Percentiles rank a stretch among this genome's conserved stretches.
phyloP scores from a whole-genome alignment of 2,888 invertebrate genomes.

The Cataglyphis altisquamis region DNA sequence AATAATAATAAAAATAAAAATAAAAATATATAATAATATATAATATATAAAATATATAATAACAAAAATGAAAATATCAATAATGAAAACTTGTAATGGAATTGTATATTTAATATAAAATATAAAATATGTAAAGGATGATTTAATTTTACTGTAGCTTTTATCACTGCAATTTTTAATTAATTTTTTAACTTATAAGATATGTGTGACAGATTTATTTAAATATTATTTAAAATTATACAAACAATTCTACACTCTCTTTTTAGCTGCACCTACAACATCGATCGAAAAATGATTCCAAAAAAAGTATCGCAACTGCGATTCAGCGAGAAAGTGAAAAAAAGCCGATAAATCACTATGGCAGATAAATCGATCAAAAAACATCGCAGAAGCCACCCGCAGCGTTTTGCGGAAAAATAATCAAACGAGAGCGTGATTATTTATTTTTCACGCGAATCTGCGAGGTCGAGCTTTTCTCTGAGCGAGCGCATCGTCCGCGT shows the following conservation, averaged over 20 bases:
- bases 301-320: conserved; percentile 4
- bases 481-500: conserved; percentile 31
- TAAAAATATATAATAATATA: too few species aligned
- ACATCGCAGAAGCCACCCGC: neutral
- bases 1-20: too few species aligned
- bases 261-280: neutral
- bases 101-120: neutral
- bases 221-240: neutral
- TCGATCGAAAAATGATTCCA: conserved; percentile 19
- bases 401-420: neutral
- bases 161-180: neutral
- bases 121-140: neutral
- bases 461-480: conserved; percentile 51
- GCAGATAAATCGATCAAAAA: conserved; percentile 13
- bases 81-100: neutral
- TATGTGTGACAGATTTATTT: neutral
- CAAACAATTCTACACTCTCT: neutral
- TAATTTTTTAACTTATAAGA: neutral
- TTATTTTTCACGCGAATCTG: neutral
- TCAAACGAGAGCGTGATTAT: neutral
- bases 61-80: neutral
- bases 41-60: too few species aligned
- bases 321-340: neutral
- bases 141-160: neutral
- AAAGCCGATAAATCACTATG: neutral